A percentile compares a stretch with the other conserved stretches of the same genome.
phyloP scores from a whole-genome alignment of 2,797 vertebrate species.

The Helarctos malayanus region DNA sequence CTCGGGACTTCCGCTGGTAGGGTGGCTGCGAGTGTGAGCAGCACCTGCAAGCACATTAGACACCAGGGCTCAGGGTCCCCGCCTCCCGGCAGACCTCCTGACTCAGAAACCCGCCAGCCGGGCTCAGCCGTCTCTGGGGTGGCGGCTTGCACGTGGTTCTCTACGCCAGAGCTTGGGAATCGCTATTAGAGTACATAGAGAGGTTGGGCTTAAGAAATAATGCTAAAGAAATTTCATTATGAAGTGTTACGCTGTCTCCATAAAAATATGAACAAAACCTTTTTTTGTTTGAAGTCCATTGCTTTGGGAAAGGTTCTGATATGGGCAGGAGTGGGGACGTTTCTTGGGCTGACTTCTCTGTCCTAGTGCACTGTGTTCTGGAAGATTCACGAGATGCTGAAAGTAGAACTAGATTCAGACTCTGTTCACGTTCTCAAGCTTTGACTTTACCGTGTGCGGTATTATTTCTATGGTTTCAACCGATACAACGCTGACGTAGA shows the following conservation, averaged over 20 bases:
- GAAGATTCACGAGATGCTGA: background rate
- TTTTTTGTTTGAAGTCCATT: too few species aligned
- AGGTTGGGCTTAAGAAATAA: background rate
- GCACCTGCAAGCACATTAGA: background rate
- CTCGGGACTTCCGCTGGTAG: background rate
- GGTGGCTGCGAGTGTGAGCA: background rate
- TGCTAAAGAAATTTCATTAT: background rate
- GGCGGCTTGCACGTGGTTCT: background rate
- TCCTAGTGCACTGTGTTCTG: background rate
- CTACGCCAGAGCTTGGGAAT: background rate
- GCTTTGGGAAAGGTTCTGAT: background rate
- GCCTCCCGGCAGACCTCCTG: background rate
- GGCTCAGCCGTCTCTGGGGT: background rate
- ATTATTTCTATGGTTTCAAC: background rate
- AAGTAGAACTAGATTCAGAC: background rate
- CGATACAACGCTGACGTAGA: background rate
- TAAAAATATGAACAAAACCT: background rate
- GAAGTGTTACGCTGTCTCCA: background rate
- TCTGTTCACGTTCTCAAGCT: background rate
- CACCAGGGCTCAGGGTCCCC: background rate
- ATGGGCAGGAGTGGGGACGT: background rate
- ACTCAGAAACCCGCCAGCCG: accelerated
- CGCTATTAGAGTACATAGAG: background rate
- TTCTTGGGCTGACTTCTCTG: background rate
- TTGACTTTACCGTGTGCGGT: background rate